Conservation (phyloP, 2,113 vertebrate genomes). For the Pelusios castaneus region DNA sequence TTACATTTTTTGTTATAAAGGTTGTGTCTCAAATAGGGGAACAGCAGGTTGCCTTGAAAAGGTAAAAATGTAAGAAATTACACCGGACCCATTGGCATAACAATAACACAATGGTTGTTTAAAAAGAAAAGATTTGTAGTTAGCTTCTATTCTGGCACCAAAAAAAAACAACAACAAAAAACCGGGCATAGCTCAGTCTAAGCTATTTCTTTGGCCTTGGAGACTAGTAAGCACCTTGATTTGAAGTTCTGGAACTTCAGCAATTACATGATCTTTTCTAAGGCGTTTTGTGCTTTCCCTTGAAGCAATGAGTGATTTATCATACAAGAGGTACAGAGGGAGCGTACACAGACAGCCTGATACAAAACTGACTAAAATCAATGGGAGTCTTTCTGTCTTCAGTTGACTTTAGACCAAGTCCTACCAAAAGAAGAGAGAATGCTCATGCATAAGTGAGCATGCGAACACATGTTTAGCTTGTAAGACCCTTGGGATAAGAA, state of each 20-base stretch:
- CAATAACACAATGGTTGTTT: background rate
- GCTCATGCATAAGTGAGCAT: fast-evolving
- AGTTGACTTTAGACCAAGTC: background rate
- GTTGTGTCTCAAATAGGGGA: conserved; percentile 41
- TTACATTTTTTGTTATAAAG: conserved; percentile 54
- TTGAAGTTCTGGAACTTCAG: background rate
- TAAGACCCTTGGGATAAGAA: background rate
- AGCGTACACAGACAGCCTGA: background rate
- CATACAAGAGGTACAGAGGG: background rate
- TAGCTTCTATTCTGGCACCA: background rate
- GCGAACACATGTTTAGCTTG: fast-evolving
- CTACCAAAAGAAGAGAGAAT: background rate
- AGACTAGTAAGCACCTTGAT: background rate
- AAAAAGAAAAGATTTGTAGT: conserved; percentile 19
- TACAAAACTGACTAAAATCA: background rate
- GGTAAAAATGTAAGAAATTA: conserved; percentile 47
- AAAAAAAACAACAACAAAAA: no score
- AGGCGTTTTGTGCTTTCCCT: background rate
- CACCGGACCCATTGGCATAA: background rate
- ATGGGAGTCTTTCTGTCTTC: no score
- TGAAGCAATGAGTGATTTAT: fast-evolving
- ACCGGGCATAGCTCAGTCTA: background rate
- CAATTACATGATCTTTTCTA: fast-evolving
- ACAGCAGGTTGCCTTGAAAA: conserved; percentile 52
- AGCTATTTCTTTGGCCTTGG: background rate